Evolutionary conservation across 1,140 invertebrate genomes (phyloP).

Genomic region (Drosophila auraria): DNA sequence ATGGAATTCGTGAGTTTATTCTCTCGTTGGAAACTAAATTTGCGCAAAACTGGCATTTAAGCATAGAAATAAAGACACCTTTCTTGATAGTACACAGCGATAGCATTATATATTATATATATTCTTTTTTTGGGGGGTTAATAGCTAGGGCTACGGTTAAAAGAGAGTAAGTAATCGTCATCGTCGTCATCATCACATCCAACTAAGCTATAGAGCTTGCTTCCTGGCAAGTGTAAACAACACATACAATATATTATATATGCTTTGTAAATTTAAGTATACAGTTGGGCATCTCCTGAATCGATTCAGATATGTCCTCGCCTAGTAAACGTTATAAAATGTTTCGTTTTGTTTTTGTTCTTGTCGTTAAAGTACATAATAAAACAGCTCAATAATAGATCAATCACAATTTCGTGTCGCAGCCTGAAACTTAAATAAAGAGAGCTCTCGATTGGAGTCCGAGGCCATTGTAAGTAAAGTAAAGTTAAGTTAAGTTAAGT

Average conservation of each 20-base stretch:
- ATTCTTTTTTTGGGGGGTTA: neutral
- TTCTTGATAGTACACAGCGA: neutral
- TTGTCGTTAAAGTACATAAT: conserved; percentile 61
- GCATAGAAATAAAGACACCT: conserved; percentile 13
- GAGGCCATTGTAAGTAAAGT: conserved; percentile 19
- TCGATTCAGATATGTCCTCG: conserved; percentile 4
- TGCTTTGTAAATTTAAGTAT: conserved; percentile 26
- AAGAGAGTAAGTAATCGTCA: neutral
- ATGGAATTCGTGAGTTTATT: conserved; percentile 21
- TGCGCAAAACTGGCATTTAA: conserved; percentile 13
- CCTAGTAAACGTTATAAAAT: conserved; percentile 13
- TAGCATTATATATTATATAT: conserved; percentile 9
- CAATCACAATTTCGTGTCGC: conserved; percentile 66
- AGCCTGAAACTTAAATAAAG: conserved; percentile 32
- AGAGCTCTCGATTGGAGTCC: conserved; percentile 3
- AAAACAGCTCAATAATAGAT: conserved; percentile 58
- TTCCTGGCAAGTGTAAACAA: conserved; percentile 8
- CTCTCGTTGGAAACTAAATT: conserved; percentile 14
- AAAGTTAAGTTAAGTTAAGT: conserved; percentile 18
- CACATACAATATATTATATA: conserved; percentile 6
- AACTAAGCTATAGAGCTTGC: neutral
- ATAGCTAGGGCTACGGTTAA: neutral
- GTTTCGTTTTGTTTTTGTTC: conserved; percentile 8
- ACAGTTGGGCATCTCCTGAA: conserved; percentile 10
- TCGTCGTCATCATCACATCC: neutral